Evolutionary conservation across 1,140 invertebrate genomes (phyloP).

Genomic region (Subanguina moxae): DNA sequence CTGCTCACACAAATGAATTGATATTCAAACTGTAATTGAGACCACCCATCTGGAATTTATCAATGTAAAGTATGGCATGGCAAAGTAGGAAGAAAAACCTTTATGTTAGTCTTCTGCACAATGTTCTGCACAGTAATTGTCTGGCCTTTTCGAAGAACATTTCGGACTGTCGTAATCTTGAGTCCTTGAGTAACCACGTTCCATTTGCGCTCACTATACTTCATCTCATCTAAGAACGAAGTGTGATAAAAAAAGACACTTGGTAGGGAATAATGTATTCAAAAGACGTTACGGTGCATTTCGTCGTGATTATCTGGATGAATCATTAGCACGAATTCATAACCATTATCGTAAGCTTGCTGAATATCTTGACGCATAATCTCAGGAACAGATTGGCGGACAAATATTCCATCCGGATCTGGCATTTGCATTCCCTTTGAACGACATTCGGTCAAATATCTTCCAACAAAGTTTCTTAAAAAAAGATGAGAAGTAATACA

Average conservation of each 20-base stretch:
- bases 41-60: constrained; percentile 21
- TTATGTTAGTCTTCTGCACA: constrained; percentile 38
- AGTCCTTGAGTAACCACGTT: constrained; percentile 38
- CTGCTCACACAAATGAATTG: background rate
- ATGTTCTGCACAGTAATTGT: constrained; percentile 37
- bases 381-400: background rate
- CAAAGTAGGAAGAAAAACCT: constrained; percentile 7
- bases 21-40: constrained; percentile 18
- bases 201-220: constrained; percentile 16
- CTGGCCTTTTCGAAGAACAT: constrained; percentile 18
- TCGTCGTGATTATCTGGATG: constrained; percentile 16
- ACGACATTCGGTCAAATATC: background rate
- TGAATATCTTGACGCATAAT: background rate
- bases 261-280: background rate
- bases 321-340: constrained; percentile 18
- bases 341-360: background rate
- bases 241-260: background rate
- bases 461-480: constrained; percentile 8
- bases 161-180: constrained; percentile 22
- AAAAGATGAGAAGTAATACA: background rate
- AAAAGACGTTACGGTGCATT: constrained; percentile 8
- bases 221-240: constrained; percentile 30
- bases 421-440: background rate
- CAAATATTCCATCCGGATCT: background rate
- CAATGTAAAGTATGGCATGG: background rate